Base-by-base conservation (phyloP, 2,888 invertebrate genomes). In the Phyllotreta striolata region DNA sequence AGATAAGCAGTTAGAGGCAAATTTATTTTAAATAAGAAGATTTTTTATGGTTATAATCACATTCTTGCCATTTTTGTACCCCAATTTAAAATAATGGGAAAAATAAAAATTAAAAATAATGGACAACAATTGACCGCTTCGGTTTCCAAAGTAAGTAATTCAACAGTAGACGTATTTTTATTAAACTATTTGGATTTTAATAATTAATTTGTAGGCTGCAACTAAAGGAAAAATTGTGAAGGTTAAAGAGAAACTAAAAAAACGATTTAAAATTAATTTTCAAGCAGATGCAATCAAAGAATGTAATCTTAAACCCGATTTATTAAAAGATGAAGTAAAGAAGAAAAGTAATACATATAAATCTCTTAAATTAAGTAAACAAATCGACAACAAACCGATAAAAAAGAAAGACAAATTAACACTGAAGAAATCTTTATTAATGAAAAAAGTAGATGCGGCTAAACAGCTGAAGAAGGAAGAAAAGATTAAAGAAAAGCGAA, bases 341-440 rank as follows among this genome's bases (percentile, higher is more conserved):
- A 52, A 52, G 8, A 52, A 52, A 2, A 13, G 5, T 6, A 6
- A 6, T 49, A 78, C 79, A 5, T 74, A 70, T 51, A 78, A 78
- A 68, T 78, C 78, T 5, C 34, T 69, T 3, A 79, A 78, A 72
- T 77, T 75, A 0, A 24, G 24, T 4, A 73, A 75, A 46, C 66
- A 67, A 34, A 64, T 66, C 0, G 69, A 57, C 24, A 66, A 67
- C 3, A 75, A 68, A 47, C 56, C 62, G 12, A 61, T 78, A 35
- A 64, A 75, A 3, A 80, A 80, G 64, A 80, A 79, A 64, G 77
- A 80, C 3, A 80, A 79, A 69, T 40, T 77, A 6, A 76, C 74
- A 61, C 62, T 79, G 13, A 73, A 76, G 44, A 68, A 74, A 38
- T 72, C 78, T 46, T 58, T 76, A 12, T 70, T 80, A 34, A 49